Evolutionary conservation across 2,888 invertebrate species (phyloP).

Genomic region (Julus scandinavius): DNA sequence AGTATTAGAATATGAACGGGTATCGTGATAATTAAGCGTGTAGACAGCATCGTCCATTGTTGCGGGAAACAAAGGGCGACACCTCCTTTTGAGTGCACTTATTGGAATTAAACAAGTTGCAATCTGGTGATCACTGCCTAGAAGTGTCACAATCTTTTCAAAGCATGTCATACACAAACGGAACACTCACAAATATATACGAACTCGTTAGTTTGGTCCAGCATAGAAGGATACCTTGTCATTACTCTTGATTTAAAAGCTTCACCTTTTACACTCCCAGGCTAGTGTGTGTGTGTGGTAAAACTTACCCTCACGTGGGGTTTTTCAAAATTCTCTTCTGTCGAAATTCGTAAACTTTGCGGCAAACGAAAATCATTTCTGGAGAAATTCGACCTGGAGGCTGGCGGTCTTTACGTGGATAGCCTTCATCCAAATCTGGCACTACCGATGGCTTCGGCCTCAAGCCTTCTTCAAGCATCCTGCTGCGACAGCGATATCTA

Average conservation of each 20-base stretch:
- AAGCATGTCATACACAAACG: conserved; percentile 23
- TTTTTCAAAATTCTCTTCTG: conserved; percentile 78
- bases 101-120: conserved; percentile 43
- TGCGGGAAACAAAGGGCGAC: conserved; percentile 11
- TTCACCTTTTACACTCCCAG: conserved; percentile 47
- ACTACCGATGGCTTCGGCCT: conserved; percentile 77
- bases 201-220: conserved; percentile 46
- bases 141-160: conserved; percentile 4
- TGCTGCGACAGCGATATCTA: conserved; percentile 86
- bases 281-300: conserved; percentile 2
- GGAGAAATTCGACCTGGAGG: conserved; percentile 76
- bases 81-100: conserved; percentile 45
- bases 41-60: conserved; percentile 15
- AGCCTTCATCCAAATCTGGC: conserved; percentile 68
- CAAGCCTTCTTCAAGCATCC: conserved; percentile 81
- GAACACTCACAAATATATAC: conserved; percentile 40
- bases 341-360: conserved; percentile 93
- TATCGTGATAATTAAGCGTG: conserved; percentile 46
- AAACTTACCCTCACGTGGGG: conserved; percentile 62
- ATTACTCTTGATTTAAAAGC: conserved; percentile 2
- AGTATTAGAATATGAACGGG: conserved; percentile 45
- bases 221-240: conserved; percentile 42
- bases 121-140: conserved; percentile 40
- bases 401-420: conserved; percentile 61
- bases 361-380: conserved; percentile 93